Percentiles rank a stretch among this genome's conserved stretches.
phyloP scores from a whole-genome alignment of 2,888 invertebrate species.

The Autographa pulchrina region DNA sequence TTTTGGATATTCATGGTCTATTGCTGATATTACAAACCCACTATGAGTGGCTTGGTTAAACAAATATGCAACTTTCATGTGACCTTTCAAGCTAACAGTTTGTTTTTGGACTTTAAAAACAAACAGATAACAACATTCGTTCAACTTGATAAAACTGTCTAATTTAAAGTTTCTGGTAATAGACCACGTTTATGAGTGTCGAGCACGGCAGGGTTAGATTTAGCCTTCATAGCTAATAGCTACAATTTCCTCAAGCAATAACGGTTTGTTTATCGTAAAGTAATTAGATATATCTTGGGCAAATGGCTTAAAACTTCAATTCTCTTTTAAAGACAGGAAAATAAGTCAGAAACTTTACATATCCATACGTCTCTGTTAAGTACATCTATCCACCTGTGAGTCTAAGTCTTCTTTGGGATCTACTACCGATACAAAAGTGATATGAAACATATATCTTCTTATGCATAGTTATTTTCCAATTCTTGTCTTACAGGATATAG shows the following conservation, averaged over 20 bases:
- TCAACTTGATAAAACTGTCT: slow-evolving; percentile 30
- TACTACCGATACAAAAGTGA: no score
- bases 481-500: no score
- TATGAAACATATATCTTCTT: no score
- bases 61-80: not conserved
- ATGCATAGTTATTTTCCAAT: no score
- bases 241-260: slow-evolving; percentile 13
- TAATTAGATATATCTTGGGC: not conserved
- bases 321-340: no score
- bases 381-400: no score
- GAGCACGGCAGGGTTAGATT: slow-evolving; percentile 26
- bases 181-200: slow-evolving; percentile 20
- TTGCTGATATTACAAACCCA: not conserved
- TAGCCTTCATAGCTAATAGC: slow-evolving; percentile 9
- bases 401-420: no score
- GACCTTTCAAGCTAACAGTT: not conserved
- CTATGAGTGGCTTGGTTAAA: not conserved
- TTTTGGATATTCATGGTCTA: no score
- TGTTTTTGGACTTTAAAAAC: not conserved
- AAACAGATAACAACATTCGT: slow-evolving; percentile 17
- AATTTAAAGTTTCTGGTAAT: slow-evolving; percentile 29
- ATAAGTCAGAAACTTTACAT: no score
- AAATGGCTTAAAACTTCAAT: no score
- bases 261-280: not conserved
- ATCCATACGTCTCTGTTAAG: no score